Base-by-base conservation (phyloP, 2,113 vertebrate species). In the Apus apus region DNA sequence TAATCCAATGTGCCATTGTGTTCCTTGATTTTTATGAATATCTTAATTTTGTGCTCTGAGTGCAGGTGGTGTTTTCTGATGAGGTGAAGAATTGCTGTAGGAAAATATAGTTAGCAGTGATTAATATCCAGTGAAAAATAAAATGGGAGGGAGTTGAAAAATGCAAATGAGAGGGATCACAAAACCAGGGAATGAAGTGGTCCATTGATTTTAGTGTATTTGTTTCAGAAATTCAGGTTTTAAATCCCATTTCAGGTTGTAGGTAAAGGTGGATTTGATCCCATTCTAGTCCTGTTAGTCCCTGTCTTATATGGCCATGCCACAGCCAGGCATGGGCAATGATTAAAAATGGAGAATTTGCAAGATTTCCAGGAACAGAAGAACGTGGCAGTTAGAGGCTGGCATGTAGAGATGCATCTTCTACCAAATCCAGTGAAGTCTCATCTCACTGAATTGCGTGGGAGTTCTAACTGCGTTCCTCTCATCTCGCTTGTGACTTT, bases 61-160 rank as follows among this genome's bases (percentile, higher is more conserved):
- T 94, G 76, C 85, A 95, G 88, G 85, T 94, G 79, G 90, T 96
- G 90, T 90, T 95, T 96, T 87, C 79, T 92, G 95, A 92, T 84
- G 94, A 92, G 83, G 88, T 95, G 88, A 90, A 60, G 93, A 95
- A 94, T 81, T 67, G 76, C 61, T 80, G 36, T 2, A 43, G 61
- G 72, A 77, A 92, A 94, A 88, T 85, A 86, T 8, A 85, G 84
- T 94, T 96, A 93, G 80, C 70, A 84, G 85, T 95, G 96, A 95
- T 97, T 97, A 97, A 97, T 96, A 97, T 66, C 92, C 88, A 96
- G 95, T 96, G 88, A 92, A 97, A 97, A 95, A 86, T 94, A 90
- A 92, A 94, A 92, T 1, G 57, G 48, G 64, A 54, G 74, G 40
- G 67, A 81, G 65, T 58, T 67, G 80, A 75, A 84, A 94, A 94